Conservation (phyloP, 2,888 invertebrate genomes). For the Allophyes oxyacanthae region DNA sequence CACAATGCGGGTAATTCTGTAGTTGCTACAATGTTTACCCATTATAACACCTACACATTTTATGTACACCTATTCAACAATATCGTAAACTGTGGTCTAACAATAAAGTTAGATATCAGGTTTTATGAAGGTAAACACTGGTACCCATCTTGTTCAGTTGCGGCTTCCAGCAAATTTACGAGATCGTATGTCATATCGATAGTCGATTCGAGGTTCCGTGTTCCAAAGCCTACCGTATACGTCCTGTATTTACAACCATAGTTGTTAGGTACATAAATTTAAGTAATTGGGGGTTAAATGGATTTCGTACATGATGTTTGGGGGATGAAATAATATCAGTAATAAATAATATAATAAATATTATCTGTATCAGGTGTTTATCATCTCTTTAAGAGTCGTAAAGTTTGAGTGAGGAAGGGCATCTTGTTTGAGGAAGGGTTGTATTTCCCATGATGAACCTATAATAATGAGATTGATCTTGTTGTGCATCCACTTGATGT, state of each 20-base stretch:
- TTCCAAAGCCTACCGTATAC: slow-evolving; percentile 27
- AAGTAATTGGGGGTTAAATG: slow-evolving; percentile 34
- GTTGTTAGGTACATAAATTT: slow-evolving; percentile 22
- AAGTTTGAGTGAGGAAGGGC: slow-evolving; percentile 1
- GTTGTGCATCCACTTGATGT: neutral
- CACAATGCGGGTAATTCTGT: no score
- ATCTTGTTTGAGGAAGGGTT: neutral
- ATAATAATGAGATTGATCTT: neutral
- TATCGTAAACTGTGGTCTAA: slow-evolving; percentile 28
- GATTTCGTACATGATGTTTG: slow-evolving; percentile 5
- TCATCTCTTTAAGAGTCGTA: neutral
- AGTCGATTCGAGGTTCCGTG: slow-evolving; percentile 26
- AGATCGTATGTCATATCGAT: slow-evolving; percentile 52
- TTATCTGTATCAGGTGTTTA: slow-evolving; percentile 2
- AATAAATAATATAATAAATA: no score
- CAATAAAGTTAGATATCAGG: slow-evolving; percentile 28
- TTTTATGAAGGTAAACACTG: slow-evolving; percentile 45
- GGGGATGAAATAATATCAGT: slow-evolving; percentile 16
- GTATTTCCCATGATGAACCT: neutral
- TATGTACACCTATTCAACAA: neutral
- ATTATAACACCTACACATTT: slow-evolving; percentile 9
- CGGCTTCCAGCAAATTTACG: slow-evolving; percentile 49
- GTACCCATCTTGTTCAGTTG: slow-evolving; percentile 45
- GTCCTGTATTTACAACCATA: slow-evolving; percentile 26
- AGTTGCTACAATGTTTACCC: no score